Conservation (phyloP, 2,888 invertebrate genomes). For the Drepana falcataria region DNA sequence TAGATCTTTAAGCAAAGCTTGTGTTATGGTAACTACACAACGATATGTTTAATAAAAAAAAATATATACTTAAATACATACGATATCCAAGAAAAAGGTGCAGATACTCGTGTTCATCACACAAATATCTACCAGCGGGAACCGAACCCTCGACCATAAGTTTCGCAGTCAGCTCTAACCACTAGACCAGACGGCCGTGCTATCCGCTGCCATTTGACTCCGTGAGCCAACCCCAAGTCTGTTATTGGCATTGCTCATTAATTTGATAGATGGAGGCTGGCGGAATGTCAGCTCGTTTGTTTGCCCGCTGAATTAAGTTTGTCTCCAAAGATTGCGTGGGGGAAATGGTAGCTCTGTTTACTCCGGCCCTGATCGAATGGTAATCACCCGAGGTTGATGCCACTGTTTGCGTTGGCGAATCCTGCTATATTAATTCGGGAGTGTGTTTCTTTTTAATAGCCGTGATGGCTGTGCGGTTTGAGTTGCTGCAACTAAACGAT, state of each 20-base stretch:
- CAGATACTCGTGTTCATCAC: no score
- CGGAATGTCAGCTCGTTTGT: slow-evolving; percentile 14
- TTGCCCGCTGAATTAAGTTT: slow-evolving; percentile 26
- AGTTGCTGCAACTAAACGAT: no score
- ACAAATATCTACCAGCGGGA: no score
- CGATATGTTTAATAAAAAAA: no score
- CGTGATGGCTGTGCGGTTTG: no score
- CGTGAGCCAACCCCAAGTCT: slow-evolving; percentile 1
- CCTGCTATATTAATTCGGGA: not conserved
- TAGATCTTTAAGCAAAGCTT: no score
- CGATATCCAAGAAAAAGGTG: no score
- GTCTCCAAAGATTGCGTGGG: slow-evolving; percentile 19
- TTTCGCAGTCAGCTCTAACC: no score
- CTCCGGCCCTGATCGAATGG: slow-evolving; percentile 4
- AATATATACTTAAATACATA: no score
- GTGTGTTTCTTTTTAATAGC: not conserved
- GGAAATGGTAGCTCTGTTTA: slow-evolving; percentile 7
- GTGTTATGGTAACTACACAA: no score
- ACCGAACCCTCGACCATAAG: no score
- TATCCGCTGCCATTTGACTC: not conserved
- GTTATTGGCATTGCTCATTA: slow-evolving; percentile 38
- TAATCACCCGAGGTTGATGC: not conserved
- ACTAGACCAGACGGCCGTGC: no score
- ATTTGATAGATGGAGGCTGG: slow-evolving; percentile 35
- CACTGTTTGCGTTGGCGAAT: not conserved